Base-by-base conservation (phyloP, 2,888 invertebrate species). In the Polymixis lichenea region DNA sequence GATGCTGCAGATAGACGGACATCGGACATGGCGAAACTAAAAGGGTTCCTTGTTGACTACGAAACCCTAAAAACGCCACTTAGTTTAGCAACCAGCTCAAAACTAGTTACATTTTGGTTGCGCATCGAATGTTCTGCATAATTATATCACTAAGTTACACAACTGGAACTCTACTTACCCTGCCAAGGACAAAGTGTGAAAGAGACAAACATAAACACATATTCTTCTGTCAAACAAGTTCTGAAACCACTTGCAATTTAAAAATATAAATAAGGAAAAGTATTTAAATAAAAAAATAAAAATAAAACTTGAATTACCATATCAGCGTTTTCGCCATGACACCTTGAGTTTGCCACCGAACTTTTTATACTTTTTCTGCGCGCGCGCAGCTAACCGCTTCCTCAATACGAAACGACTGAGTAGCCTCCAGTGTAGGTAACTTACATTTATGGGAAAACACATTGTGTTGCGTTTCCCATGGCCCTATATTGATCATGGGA, bases 251-350 rank as follows among this genome's bases (percentile, higher is more conserved):
- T 53, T 53, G 28, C 28, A 38, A 65, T 8, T 55, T 32, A 51
- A 53, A 61, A 49, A n/a, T 13, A 32, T 51, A 61, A 49, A 62
- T 56, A 22, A 73, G 22, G 1, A 15, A 43, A 67, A 43, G 17
- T 67, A 61, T 55, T 68, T n/a, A n/a, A 72, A 60, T 43, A n/a
- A 75, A 49, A 62, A 61, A 65, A 13, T 56, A 65, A 25, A 38
- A 62, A 58, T 56, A 61, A 85, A 85, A 83, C 22, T 65, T 77
- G 87, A 89, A 88, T 95, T 93, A 95, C 92, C 92, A 93, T 76
- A 92, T 90, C 85, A 93, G 79, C 85, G 90, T 69, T 91, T 93
- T 79, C 94, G 93, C 95, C 95, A 96, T 95, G 90, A 88, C 90
- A 93, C 93, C 83, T 91, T 93, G 76, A 88, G 87, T 80, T 91